These are phyloP conservation scores for Rhingia campestris DNA, from an alignment of 2,888 invertebrate species.

Conservation along the genomic window DNA sequence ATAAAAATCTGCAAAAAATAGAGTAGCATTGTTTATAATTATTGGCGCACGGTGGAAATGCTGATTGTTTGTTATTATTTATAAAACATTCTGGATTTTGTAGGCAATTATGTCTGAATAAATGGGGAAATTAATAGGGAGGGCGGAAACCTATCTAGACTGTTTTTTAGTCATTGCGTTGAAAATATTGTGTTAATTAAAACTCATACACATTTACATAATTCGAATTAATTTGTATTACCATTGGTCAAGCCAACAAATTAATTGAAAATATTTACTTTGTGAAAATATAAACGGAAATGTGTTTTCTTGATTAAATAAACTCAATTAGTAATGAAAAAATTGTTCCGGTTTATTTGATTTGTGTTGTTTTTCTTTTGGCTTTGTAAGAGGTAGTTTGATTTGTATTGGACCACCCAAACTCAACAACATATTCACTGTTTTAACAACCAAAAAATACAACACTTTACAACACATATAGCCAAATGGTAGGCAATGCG, in stretches of 20 bases:
- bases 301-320: slow-evolving; percentile 24
- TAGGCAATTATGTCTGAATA: too few relatives aligned
- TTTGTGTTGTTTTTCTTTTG: slow-evolving; percentile 4
- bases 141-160: background rate
- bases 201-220: slow-evolving; percentile 9
- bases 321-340: slow-evolving; percentile 7
- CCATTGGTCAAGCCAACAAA: slow-evolving; percentile 27
- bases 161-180: background rate
- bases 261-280: slow-evolving; percentile 47
- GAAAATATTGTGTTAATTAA: slow-evolving; percentile 41
- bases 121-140: slow-evolving; percentile 7
- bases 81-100: slow-evolving; percentile 26
- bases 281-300: background rate
- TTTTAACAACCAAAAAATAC: too few relatives aligned
- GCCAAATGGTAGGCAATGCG: too few relatives aligned
- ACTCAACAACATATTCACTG: too few relatives aligned
- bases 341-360: background rate
- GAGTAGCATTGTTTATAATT: too few relatives aligned
- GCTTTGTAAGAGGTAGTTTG: too few relatives aligned
- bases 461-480: too few relatives aligned
- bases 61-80: slow-evolving; percentile 13
- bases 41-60: too few relatives aligned
- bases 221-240: slow-evolving; percentile 22
- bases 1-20: too few relatives aligned
- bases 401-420: too few relatives aligned